A percentile compares a stretch with the other conserved stretches of the same genome.
Evolutionary conservation across 2,113 vertebrate species (phyloP).

Genomic region (Coracopsis vasa): DNA sequence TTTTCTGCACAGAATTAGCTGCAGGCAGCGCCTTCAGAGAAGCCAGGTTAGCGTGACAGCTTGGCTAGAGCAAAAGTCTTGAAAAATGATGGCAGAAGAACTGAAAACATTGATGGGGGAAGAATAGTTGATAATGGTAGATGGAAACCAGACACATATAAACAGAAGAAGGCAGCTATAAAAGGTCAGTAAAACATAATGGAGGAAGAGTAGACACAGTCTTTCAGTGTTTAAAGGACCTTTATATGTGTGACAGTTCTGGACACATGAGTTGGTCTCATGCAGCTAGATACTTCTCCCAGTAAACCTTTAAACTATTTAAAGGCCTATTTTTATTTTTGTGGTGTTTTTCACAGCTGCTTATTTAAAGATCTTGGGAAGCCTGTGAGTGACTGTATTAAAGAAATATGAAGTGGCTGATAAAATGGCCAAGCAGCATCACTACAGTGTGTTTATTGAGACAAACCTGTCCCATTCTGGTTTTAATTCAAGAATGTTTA

Average conservation of each 20-base stretch:
- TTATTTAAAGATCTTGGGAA: background rate
- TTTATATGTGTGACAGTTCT: background rate
- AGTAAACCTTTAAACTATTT: background rate
- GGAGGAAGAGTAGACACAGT: background rate
- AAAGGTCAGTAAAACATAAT: background rate
- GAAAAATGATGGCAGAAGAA: background rate
- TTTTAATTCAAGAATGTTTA: background rate
- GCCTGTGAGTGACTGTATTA: background rate
- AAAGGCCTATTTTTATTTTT: background rate
- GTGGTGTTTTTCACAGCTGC: background rate
- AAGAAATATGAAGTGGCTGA: background rate
- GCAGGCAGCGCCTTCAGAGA: background rate
- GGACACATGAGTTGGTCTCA: background rate
- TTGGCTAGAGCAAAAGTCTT: background rate
- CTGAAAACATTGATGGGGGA: background rate
- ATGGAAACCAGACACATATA: background rate
- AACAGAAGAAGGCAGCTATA: background rate
- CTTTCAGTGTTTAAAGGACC: background rate
- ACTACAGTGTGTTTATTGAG: background rate
- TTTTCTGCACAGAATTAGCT: background rate
- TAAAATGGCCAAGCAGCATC: background rate
- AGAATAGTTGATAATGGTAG: background rate
- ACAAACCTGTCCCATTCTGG: background rate
- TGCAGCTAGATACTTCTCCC: background rate
- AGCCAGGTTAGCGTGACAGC: background rate